Percentiles rank a stretch among this genome's conserved stretches.
phyloP scores from a whole-genome alignment of 2,113 vertebrate species.

The Malurus cyaneus region DNA sequence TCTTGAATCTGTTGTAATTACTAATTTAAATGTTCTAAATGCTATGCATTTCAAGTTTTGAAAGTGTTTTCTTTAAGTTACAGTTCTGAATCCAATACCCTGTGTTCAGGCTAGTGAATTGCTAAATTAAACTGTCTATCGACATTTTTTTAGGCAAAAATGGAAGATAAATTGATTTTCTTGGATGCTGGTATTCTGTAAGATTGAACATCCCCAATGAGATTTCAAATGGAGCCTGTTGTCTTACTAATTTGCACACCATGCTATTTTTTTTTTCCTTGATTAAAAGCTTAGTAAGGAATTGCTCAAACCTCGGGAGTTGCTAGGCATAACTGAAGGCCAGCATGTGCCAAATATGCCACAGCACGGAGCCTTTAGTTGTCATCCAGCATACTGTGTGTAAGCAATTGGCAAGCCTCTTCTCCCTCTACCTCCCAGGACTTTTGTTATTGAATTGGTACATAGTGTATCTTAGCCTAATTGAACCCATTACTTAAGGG shows the following conservation, averaged over 20 bases:
- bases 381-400: slow-evolving; percentile 26
- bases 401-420: slow-evolving; percentile 24
- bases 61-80: neutral
- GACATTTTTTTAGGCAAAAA: slow-evolving; percentile 11
- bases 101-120: neutral
- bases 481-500: slow-evolving; percentile 53
- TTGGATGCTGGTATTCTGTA: neutral
- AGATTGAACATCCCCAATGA: neutral
- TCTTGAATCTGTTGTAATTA: neutral
- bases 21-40: neutral
- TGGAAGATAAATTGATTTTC: slow-evolving; percentile 5
- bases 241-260: slow-evolving; percentile 17
- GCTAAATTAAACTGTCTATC: neutral
- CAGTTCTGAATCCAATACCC: neutral
- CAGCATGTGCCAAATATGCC: slow-evolving; percentile 49
- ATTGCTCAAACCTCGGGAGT: slow-evolving; percentile 1
- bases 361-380: slow-evolving; percentile 31
- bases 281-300: slow-evolving; percentile 24
- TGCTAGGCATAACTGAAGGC: neutral
- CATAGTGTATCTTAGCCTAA: slow-evolving; percentile 50
- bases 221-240: neutral
- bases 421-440: slow-evolving; percentile 27
- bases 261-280: neutral
- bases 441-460: slow-evolving; percentile 48
- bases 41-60: neutral